Conservation (phyloP, 2,888 invertebrate species). For the Drosophila demipolita region DNA sequence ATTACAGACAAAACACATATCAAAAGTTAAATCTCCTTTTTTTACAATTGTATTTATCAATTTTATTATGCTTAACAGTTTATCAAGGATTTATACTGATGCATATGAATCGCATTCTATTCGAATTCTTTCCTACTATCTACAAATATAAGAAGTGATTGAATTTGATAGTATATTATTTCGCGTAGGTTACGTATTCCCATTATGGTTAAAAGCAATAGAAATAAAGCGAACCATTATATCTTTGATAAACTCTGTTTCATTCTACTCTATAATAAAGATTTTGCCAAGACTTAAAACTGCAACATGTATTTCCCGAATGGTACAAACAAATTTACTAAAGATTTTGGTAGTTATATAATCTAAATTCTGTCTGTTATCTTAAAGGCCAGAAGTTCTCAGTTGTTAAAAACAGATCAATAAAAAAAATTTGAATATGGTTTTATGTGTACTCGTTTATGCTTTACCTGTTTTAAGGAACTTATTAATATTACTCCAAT, state of each 20-base stretch:
- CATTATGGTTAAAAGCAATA: not conserved
- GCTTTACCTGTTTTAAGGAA: too few relatives aligned
- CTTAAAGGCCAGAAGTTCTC: not conserved
- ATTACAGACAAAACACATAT: not conserved
- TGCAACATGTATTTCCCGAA: not conserved
- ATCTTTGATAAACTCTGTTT: not conserved
- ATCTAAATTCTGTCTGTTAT: not conserved
- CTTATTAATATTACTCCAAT: too few relatives aligned
- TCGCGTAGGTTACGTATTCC: not conserved
- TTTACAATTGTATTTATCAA: not conserved
- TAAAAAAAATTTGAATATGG: too few relatives aligned
- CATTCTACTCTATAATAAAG: not conserved
- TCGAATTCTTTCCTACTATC: not conserved
- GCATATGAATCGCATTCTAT: not conserved
- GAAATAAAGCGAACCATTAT: not conserved
- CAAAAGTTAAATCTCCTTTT: not conserved
- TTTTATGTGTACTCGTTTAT: too few relatives aligned
- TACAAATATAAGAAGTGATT: not conserved
- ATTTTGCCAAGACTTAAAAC: not conserved
- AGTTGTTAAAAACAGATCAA: not conserved
- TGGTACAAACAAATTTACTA: not conserved
- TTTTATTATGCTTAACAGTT: not conserved
- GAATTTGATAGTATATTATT: not conserved
- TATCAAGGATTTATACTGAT: not conserved
- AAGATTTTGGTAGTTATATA: not conserved